These are phyloP conservation scores for Nothocercus nigrocapillus DNA, from an alignment of 2,113 vertebrate genomes.

Conservation along the genomic window DNA sequence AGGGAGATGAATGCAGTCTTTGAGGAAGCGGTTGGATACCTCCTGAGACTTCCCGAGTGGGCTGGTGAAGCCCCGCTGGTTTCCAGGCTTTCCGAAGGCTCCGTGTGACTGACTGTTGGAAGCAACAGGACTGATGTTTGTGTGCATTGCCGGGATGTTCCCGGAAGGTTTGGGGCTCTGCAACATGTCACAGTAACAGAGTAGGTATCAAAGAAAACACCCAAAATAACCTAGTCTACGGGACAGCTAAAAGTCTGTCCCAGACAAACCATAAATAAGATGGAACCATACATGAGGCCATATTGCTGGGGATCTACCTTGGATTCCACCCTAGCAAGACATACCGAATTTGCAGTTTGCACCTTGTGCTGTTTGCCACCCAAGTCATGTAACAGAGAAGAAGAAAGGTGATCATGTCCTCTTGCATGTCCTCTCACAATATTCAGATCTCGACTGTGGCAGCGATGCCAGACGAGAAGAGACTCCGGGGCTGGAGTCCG, in stretches of 20 bases:
- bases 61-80: not conserved
- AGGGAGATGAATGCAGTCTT: conserved; percentile 62
- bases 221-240: conserved; percentile 44
- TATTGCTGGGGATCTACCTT: not conserved
- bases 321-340: not conserved
- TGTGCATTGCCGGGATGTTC: conserved; percentile 6
- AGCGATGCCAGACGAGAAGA: not conserved
- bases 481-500: not conserved
- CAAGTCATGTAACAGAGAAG: not conserved
- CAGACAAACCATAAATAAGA: conserved; percentile 34
- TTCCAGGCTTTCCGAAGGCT: conserved; percentile 36
- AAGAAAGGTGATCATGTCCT: not conserved
- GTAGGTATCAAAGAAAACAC: conserved; percentile 56
- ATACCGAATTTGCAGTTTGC: not conserved
- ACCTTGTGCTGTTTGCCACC: not conserved
- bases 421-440: not conserved
- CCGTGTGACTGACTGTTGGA: not conserved
- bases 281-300: conserved; percentile 22
- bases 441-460: not conserved
- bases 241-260: not conserved
- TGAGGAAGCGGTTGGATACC: conserved; percentile 43
- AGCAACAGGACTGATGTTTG: conserved; percentile 23
- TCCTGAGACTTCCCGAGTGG: conserved; percentile 10
- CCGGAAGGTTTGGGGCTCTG: not conserved
- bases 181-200: conserved; percentile 22